Evolutionary conservation across 2,888 invertebrate species (phyloP).

Genomic region (Drosophila colorata): DNA sequence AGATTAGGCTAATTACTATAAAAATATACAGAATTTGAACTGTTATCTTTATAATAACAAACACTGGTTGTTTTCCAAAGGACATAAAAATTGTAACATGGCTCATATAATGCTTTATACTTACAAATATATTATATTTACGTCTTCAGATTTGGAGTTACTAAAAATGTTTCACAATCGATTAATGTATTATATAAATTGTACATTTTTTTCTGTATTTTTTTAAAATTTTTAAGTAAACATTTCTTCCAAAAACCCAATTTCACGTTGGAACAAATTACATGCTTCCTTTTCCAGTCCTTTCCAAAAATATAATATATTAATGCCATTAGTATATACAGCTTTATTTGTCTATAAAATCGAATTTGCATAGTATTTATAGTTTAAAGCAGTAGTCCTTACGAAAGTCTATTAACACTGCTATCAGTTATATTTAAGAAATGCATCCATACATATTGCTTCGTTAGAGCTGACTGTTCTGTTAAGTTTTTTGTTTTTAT

Average conservation of each 20-base stretch:
- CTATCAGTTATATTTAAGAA: slow-evolving; percentile 13
- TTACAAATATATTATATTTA: slow-evolving; percentile 23
- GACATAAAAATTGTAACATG: slow-evolving; percentile 32
- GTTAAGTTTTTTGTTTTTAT: slow-evolving; percentile 5
- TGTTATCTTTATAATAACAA: slow-evolving; percentile 41
- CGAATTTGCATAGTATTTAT: slow-evolving; percentile 11
- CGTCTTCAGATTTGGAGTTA: slow-evolving; percentile 32
- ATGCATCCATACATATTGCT: neutral
- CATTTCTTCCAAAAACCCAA: slow-evolving; percentile 9
- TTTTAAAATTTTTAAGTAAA: slow-evolving; percentile 1
- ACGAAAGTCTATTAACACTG: slow-evolving; percentile 22
- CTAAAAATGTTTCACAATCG: slow-evolving; percentile 8
- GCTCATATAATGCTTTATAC: slow-evolving; percentile 37
- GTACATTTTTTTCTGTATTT: slow-evolving; percentile 13
- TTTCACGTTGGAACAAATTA: neutral
- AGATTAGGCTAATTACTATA: slow-evolving; percentile 51
- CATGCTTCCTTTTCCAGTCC: slow-evolving; percentile 24
- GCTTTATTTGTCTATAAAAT: slow-evolving; percentile 10
- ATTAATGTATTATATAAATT: slow-evolving; percentile 26
- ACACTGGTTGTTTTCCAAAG: slow-evolving; percentile 36
- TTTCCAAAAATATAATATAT: slow-evolving; percentile 18
- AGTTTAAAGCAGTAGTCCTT: slow-evolving; percentile 20
- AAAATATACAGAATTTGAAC: slow-evolving; percentile 43
- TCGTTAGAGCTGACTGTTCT: slow-evolving; percentile 10
- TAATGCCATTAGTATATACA: slow-evolving; percentile 4